These are phyloP conservation scores for Varanus komodoensis DNA, from an alignment of 2,113 vertebrate species.

Conservation along the genomic window DNA sequence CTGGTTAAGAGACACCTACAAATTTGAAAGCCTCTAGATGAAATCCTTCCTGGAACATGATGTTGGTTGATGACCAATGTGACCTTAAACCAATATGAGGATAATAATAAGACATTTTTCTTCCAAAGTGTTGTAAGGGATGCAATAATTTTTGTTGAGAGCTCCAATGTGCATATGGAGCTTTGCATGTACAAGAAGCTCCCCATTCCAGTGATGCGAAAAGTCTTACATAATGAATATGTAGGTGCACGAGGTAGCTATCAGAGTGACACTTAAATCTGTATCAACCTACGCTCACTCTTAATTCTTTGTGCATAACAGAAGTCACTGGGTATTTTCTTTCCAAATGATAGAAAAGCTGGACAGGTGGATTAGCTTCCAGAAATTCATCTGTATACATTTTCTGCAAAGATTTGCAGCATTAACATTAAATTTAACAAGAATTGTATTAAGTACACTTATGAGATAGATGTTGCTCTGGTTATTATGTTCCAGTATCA, in stretches of 20 bases:
- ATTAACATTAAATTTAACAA: neutral
- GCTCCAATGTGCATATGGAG: neutral
- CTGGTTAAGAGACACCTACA: neutral
- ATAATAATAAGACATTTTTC: no score
- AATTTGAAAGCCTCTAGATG: neutral
- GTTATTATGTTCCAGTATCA: slow-evolving; percentile 1
- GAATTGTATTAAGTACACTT: neutral
- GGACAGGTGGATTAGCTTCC: neutral
- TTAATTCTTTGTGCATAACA: neutral
- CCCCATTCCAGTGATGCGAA: neutral
- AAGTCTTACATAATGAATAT: neutral
- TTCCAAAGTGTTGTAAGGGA: neutral
- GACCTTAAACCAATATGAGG: no score
- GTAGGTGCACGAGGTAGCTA: neutral
- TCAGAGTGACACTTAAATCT: neutral
- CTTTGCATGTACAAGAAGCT: neutral
- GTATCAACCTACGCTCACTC: neutral
- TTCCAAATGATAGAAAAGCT: neutral
- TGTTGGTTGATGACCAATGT: neutral
- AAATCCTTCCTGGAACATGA: neutral
- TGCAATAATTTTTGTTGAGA: neutral
- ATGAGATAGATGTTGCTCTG: slow-evolving; percentile 4
- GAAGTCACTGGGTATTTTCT: neutral
- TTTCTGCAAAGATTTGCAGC: neutral
- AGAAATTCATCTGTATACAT: neutral